Percentiles rank a stretch among this genome's conserved stretches.
These are phyloP conservation scores for Temnothorax unifasciatus DNA, from an alignment of 2,888 invertebrate genomes.

Conservation along the genomic window DNA sequence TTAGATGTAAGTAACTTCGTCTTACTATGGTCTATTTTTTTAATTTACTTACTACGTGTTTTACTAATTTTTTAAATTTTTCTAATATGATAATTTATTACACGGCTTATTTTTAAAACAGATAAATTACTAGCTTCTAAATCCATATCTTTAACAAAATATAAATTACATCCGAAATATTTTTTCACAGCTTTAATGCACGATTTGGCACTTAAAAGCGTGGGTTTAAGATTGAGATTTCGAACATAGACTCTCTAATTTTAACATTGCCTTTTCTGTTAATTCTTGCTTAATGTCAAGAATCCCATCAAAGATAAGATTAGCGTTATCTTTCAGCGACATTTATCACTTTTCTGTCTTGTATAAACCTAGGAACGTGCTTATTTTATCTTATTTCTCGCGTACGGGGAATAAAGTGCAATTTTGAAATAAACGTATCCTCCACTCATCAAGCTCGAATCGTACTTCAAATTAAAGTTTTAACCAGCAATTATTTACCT, in stretches of 20 bases:
- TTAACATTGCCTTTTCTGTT: neutral
- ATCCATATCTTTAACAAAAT: neutral
- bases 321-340: too few species aligned
- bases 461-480: too few species aligned
- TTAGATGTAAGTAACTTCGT: too few species aligned
- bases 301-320: too few species aligned
- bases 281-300: neutral
- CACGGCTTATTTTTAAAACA: neutral
- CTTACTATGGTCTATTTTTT: too few species aligned
- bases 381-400: neutral
- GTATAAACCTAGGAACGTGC: neutral
- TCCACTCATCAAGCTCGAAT: too few species aligned
- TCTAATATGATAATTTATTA: neutral
- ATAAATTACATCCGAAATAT: neutral
- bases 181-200: neutral
- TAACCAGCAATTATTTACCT: too few species aligned
- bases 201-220: neutral
- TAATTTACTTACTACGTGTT: neutral
- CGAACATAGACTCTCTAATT: neutral
- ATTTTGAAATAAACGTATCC: neutral
- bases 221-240: neutral
- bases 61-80: neutral
- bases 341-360: neutral
- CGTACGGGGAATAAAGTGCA: neutral
- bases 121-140: neutral